Evolutionary conservation across 2,888 invertebrate species (phyloP).

Genomic region (Leptopilina drosophilae): DNA sequence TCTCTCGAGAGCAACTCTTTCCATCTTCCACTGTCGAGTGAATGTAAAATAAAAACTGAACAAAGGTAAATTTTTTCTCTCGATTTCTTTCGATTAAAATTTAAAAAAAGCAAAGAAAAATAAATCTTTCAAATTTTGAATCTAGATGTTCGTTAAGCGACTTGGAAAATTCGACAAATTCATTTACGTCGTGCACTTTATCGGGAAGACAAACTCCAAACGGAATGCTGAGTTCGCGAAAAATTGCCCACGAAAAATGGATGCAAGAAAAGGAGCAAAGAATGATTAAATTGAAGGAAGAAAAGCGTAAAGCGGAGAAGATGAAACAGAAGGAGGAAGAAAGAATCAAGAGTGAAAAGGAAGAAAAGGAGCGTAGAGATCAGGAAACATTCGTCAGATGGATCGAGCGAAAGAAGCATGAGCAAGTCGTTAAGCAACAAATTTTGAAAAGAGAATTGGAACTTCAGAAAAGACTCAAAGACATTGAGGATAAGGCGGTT

Average conservation of each 20-base stretch:
- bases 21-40: background rate
- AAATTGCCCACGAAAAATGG: conserved; percentile 79
- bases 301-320: conserved; percentile 63
- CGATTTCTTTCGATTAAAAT: background rate
- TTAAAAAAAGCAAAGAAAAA: too few species aligned
- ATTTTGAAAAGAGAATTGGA: conserved; percentile 77
- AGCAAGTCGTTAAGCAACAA: conserved; percentile 75
- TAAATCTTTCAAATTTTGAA: background rate
- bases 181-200: conserved; percentile 13
- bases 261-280: conserved; percentile 77
- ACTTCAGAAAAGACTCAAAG: conserved; percentile 75
- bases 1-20: background rate
- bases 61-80: conserved; percentile 2
- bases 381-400: conserved; percentile 76
- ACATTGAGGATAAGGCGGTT: conserved; percentile 66
- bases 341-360: conserved; percentile 65
- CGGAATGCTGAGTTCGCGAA: conserved; percentile 60
- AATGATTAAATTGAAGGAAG: conserved; percentile 68
- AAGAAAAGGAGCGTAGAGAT: conserved; percentile 73
- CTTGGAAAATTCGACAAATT: background rate
- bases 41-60: conserved; percentile 2
- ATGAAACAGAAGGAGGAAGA: conserved; percentile 61
- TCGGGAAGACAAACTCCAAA: conserved; percentile 45
- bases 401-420: conserved; percentile 74
- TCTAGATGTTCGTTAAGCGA: conserved; percentile 17